Conservation (phyloP, 2,888 invertebrate species). For the Therioaphis trifolii region DNA sequence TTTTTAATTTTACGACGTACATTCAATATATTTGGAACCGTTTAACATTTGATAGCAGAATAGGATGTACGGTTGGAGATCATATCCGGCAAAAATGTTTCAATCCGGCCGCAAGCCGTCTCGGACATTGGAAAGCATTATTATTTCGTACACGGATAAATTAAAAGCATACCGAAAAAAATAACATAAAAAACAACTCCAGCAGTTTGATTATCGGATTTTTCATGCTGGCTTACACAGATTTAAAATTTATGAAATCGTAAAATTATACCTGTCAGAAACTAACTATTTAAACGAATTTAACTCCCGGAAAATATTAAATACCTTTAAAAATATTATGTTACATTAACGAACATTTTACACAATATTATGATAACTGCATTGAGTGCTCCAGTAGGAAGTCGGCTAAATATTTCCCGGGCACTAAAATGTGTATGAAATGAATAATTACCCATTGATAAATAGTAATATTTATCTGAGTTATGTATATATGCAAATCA, state of each 20-base stretch:
- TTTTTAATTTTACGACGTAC: background rate
- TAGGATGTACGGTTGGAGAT: conserved; percentile 39
- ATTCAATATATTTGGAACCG: conserved; percentile 26
- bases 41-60: conserved; percentile 15
- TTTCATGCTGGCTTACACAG: conserved; percentile 33
- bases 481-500: no score
- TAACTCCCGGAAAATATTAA: background rate
- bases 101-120: conserved; percentile 47
- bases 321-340: background rate
- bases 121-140: conserved; percentile 42
- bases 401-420: no score
- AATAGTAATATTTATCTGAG: no score
- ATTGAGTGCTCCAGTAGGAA: no score
- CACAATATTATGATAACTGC: no score
- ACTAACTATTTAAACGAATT: conserved; percentile 23
- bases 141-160: conserved; percentile 24
- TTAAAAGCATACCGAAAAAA: conserved; percentile 15
- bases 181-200: conserved; percentile 30
- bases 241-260: conserved; percentile 37
- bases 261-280: background rate
- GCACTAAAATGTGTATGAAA: no score
- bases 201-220: conserved; percentile 37
- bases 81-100: conserved; percentile 32
- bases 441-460: no score
- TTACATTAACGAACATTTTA: background rate